Evolutionary conservation across 2,113 vertebrate genomes (phyloP), one percentile per base, ranked within the genome.

Genomic region (Ctenodactylus gundi): DNA sequence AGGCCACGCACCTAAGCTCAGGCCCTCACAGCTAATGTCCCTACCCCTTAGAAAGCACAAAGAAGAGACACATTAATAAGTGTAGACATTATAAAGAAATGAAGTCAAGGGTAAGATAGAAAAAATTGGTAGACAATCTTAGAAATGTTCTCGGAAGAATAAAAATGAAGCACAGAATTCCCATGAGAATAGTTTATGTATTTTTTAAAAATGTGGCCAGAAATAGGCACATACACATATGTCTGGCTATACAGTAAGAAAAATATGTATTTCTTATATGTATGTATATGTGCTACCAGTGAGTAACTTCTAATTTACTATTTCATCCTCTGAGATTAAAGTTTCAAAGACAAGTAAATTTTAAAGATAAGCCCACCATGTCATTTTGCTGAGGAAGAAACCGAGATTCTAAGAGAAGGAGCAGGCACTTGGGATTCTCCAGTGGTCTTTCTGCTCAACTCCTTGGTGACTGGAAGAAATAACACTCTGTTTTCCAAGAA

Each of bases 81-180:
- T 81, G 6, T 20, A 94, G 73, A 83, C 13, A 90, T 72, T 51
- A 57, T 51, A 46, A 87, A 77, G 58, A 46, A 82, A 68, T 21
- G 29, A n/a, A 29, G 3, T 90, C n/a, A 86, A 39, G 25, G 25
- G 21, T 60, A 46, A 25, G 31, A 81, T 20, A 85, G 10, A 88
- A 34, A 64, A 86, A 76, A 80, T 73, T 44, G 14, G 51, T 78
- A 14, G 29, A 58, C 91, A 88, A 73, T 80, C 23, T 96, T 41
- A 94, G 68, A 77, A 73, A 92, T 88, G 14, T 80, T 85, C 72
- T 85, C 9, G 49, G 25, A 94, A 92, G 20, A 92, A 80, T 57
- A 46, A 91, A 77, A 83, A 58, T 67, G 60, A 39, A 44, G 25
- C 39, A 17, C 51, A 34, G 31, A 55, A 13, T 64, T 55, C 58